Percentiles rank a stretch among this genome's conserved stretches.
phyloP scores from a whole-genome alignment of 2,113 vertebrate species.

The Glareola pratincola region DNA sequence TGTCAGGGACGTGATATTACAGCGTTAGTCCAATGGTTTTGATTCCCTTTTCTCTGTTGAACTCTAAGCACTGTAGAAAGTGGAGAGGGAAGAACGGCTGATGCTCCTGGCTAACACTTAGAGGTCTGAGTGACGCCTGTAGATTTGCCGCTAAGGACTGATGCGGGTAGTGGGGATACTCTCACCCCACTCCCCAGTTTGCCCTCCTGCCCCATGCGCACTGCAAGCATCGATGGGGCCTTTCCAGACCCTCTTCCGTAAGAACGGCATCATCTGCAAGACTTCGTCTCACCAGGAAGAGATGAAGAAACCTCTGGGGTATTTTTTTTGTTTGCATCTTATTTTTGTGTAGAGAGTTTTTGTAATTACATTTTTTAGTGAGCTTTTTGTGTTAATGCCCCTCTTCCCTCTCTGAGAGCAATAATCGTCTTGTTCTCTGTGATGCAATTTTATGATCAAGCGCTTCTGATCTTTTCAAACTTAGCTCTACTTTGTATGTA shows the following conservation, averaged over 20 bases:
- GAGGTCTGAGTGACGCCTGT: not conserved
- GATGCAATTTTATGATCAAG: not conserved
- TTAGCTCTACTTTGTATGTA: not conserved
- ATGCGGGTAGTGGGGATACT: not conserved
- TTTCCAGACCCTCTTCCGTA: not conserved
- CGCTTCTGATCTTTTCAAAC: not conserved
- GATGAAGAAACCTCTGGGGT: not conserved
- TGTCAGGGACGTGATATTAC: not conserved
- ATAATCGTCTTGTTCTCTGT: not conserved
- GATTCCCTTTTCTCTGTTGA: not conserved
- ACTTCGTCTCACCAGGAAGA: not conserved
- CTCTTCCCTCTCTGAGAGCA: not conserved
- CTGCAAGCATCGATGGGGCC: rapidly evolving
- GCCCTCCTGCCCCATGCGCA: rapidly evolving
- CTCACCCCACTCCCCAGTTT: not conserved
- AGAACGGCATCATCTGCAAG: not conserved
- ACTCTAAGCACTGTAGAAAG: not conserved
- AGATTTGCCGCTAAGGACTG: not conserved
- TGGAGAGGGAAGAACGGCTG: not conserved
- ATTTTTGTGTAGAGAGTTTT: not conserved
- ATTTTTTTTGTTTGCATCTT: not conserved
- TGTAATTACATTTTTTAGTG: not conserved
- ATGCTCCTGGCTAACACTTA: not conserved
- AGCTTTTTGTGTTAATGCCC: not conserved
- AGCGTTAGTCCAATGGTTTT: not conserved